phyloP scores from a whole-genome alignment of 2,113 vertebrate species.

The Myotis davidii region DNA sequence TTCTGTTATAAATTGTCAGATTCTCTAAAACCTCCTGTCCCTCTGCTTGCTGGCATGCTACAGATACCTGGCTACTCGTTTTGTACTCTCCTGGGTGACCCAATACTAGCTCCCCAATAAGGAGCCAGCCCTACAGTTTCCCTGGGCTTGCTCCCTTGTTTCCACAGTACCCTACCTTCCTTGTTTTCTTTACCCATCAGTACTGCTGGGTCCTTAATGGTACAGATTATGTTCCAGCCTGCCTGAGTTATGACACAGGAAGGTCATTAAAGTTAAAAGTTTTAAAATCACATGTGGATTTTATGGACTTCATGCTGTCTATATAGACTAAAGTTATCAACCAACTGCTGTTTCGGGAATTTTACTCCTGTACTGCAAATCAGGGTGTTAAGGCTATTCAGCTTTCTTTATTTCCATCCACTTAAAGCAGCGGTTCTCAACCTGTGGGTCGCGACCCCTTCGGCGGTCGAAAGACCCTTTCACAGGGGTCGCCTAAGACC shows the following conservation, averaged over 20 bases:
- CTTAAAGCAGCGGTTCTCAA: not conserved
- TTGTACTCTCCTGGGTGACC: not conserved
- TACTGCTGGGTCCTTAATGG: not conserved
- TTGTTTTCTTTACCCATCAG: not conserved
- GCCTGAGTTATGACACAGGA: constrained; percentile 67
- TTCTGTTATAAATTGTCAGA: not conserved
- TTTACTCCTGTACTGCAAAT: constrained; percentile 65
- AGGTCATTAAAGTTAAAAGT: constrained; percentile 70
- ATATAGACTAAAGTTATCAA: constrained; percentile 67
- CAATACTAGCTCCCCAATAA: not conserved
- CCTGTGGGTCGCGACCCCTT: no score
- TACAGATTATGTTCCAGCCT: constrained; percentile 39
- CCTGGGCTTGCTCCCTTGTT: not conserved
- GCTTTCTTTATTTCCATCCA: not conserved
- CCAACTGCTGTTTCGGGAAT: constrained; percentile 51
- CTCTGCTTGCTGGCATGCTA: not conserved
- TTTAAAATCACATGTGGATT: constrained; percentile 72
- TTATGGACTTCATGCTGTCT: constrained; percentile 50
- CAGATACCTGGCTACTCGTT: not conserved
- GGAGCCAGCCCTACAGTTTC: not conserved
- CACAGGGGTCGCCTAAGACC: no score
- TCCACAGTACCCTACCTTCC: not conserved
- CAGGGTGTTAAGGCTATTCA: not conserved
- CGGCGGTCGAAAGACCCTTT: no score
- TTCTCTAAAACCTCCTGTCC: not conserved